A percentile compares a stretch with the other conserved stretches of the same genome.
phyloP scores from a whole-genome alignment of 2,888 invertebrate species.

The Pristionchus japonicus region DNA sequence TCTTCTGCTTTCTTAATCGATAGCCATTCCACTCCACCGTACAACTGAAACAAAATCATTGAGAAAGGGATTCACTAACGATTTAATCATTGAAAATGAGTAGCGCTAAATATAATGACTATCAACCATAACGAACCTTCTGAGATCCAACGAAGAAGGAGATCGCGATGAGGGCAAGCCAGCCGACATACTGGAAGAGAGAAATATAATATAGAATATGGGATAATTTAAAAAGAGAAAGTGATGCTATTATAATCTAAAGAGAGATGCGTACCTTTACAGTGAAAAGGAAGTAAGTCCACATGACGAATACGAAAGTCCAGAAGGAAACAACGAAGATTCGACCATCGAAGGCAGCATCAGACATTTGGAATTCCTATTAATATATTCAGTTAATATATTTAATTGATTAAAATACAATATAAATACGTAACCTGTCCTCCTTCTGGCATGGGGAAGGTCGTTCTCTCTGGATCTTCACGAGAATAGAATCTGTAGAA shows the following conservation, averaged over 20 bases:
- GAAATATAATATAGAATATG: not conserved
- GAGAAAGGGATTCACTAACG: no score
- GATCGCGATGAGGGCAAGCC: constrained; percentile 49
- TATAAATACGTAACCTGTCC: not conserved
- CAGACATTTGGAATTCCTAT: constrained; percentile 6
- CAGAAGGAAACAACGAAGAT: constrained; percentile 62
- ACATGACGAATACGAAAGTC: constrained; percentile 66
- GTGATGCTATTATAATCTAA: not conserved
- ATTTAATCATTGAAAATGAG: no score
- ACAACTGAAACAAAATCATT: constrained; percentile 45
- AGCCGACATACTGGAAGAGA: constrained; percentile 49
- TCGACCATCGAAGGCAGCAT: constrained; percentile 28
- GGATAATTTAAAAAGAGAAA: not conserved
- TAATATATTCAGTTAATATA: not conserved
- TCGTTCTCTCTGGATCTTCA: not conserved
- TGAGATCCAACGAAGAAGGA: constrained; percentile 54
- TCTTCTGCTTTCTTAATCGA: constrained; percentile 58
- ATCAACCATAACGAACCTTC: constrained; percentile 2
- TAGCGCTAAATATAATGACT: no score
- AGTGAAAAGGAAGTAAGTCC: constrained; percentile 61
- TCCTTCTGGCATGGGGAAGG: constrained; percentile 38
- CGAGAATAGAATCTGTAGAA: constrained; percentile 40
- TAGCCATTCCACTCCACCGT: constrained; percentile 69
- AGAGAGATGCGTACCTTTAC: constrained; percentile 27
- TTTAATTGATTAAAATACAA: not conserved